Conservation (phyloP, 2,888 invertebrate species). For the Lamproptera curius region DNA sequence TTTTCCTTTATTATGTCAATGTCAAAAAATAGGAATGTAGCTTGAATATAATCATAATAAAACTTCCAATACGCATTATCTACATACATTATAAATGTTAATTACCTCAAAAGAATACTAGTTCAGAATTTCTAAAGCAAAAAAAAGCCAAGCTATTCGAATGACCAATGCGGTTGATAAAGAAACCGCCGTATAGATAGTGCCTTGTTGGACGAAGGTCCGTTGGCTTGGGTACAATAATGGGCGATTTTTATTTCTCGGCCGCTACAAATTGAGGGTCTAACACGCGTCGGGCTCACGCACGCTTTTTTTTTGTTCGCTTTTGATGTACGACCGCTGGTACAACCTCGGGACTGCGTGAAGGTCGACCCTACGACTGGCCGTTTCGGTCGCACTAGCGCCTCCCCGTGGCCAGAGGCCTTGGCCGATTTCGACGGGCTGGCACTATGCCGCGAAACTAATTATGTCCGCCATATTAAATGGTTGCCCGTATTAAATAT, state of each 20-base stretch:
- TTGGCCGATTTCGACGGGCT: conserved; percentile 7
- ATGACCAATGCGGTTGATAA: no score
- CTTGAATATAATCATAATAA: no score
- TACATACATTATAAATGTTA: no score
- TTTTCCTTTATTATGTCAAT: no score
- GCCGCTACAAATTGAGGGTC: conserved; percentile 55
- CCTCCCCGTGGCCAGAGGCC: not conserved
- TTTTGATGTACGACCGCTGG: conserved; percentile 45
- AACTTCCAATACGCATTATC: no score
- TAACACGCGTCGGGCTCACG: conserved; percentile 45
- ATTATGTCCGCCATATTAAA: conserved; percentile 1
- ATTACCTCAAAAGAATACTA: no score
- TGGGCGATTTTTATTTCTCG: conserved; percentile 41
- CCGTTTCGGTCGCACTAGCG: conserved; percentile 7
- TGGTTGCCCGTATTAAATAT: not conserved
- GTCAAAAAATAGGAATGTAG: no score
- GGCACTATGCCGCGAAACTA: not conserved
- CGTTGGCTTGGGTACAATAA: conserved; percentile 26
- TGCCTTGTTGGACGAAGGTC: conserved; percentile 8
- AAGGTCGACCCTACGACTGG: conserved; percentile 29
- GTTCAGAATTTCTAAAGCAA: no score
- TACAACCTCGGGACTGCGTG: conserved; percentile 40
- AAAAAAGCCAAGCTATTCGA: not conserved
- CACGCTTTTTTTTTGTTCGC: conserved; percentile 35
- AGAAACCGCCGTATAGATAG: no score